Base-by-base conservation (phyloP, 2,888 invertebrate species). In the Brachylomia viminalis region DNA sequence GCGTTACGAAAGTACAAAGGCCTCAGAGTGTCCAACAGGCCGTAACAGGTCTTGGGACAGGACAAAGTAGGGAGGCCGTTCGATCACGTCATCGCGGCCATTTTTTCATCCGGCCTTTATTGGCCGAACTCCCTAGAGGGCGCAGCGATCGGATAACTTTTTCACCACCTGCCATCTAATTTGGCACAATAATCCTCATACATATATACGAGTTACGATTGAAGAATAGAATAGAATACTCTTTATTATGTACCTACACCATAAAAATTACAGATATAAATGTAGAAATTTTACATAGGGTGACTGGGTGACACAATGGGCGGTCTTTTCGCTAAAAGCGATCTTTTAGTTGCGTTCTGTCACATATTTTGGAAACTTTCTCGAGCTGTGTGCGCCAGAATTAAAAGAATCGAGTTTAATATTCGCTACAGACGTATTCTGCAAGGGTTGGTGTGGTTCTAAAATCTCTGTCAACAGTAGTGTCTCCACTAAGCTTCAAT, bases 141-240 rank as follows among this genome's bases (percentile, higher is more conserved):
- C 79, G 59, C 76, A 67, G 80, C 83, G 84, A 89, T 87, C 85
- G 85, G 67, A 86, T 84, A 85, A 89, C 85, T 83, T 89, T 86
- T 75, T 80, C 80, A 88, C 87, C 94, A 94, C 93, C 94, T 94
- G 94, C 91, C 92, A 90, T 90, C 92, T 92, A 91, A 93, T 93
- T 92, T 90, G 86, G 88, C 76, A 85, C 87, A 86, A 86, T 92
- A 91, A 91, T 92, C 92, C 93, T 93, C 94, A 94, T 93, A 94
- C 92, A 93, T 94, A 93, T 92, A 92, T 90, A 92, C 91, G 90
- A 89, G 84, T 86, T 88, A 88, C 88, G 87, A 89, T 91, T 91
- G n/a, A n/a, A n/a, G n/a, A n/a, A n/a, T n/a, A n/a, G n/a, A n/a
- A n/a, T n/a, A n/a, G n/a, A n/a, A n/a, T n/a, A n/a, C n/a, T n/a